Evolutionary conservation across 2,797 vertebrate species (phyloP), one percentile per base, ranked within the genome.

Genomic region (Denticeps clupeoides): DNA sequence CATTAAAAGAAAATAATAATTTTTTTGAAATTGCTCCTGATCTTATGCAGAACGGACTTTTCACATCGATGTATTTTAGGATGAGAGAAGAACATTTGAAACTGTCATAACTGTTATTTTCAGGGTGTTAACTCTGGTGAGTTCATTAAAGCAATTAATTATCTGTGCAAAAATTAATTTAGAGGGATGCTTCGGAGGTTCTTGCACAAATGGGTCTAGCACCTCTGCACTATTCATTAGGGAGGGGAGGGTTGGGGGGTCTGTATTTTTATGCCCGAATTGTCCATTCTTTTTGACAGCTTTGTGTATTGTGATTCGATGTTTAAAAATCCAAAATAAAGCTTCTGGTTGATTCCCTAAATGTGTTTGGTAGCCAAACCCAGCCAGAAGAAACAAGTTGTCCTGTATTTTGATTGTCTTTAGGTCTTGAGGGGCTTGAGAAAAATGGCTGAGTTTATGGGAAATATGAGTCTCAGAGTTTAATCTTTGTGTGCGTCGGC

Each of bases 81-180:
- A n/a, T n/a, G n/a, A n/a, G n/a, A n/a, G n/a, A n/a, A n/a, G n/a
- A n/a, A n/a, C n/a, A n/a, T n/a, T n/a, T n/a, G n/a, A n/a, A n/a
- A n/a, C n/a, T n/a, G n/a, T n/a, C n/a, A n/a, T n/a, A n/a, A n/a
- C n/a, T n/a, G n/a, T n/a, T n/a, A n/a, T n/a, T n/a, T n/a, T n/a
- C n/a, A n/a, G n/a, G n/a, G n/a, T n/a, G n/a, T n/a, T n/a, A n/a
- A n/a, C n/a, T n/a, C n/a, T n/a, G n/a, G n/a, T n/a, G n/a, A n/a
- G n/a, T n/a, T n/a, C n/a, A n/a, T n/a, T n/a, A n/a, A n/a, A n/a
- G n/a, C n/a, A n/a, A n/a, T n/a, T n/a, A 44, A 45, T 38, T 52
- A 29, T 48, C 13, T 4, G 8, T 44, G 31, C 24, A 38, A 21
- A 47, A 43, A 56, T 43, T 25, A 38, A 12, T 24, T n/a, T n/a